Evolutionary conservation across 2,888 invertebrate genomes (phyloP), one percentile per base, ranked within the genome.

Genomic region (Charanyca ferruginea): DNA sequence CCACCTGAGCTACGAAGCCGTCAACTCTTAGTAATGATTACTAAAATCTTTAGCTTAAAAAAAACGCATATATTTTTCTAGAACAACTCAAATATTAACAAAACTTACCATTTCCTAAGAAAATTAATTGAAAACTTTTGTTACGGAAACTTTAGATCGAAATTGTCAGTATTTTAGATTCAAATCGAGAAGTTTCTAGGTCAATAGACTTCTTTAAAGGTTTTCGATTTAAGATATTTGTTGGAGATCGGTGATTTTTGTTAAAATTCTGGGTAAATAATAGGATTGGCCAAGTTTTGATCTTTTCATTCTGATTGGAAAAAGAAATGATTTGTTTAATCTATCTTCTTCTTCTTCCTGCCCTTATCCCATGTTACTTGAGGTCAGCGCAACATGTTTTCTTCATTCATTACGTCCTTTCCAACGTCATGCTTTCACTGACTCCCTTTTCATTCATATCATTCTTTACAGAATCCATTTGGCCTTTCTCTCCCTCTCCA

Each of bases 91-190:
- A 75, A 74, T 44, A 44, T 54, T 20, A 38, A 35, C 18, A 22
- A 18, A 74, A 66, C 32, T 57, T 52, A 44, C 38, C 18, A 51
- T 67, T 74, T 59, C 38, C 32, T 16, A n/a, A 5, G 38, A 59
- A 45, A 60, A 57, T 70, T 53, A 69, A 59, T 59, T 76, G 45
- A 11, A 58, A 73, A 62, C 53, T 59, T 63, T 52, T 28, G 23
- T 7, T 23, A 1, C 16, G 4, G 8, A 59, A 69, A 54, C 23
- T 67, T 51, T 20, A 54, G 22, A 62, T 58, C 54, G 35, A 54
- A 68, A 68, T 51, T 58, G 58, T 20, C 54, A 47, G 49, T 75
- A 59, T 68, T 73, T 73, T 51, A 75, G 42, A 58, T 59, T 59
- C 16, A 49, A 76, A 62, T 47, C n/a, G 22, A 22, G 11, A 48